Percentiles rank a stretch among this genome's conserved stretches.
Conservation (phyloP, 2,888 invertebrate species). For the Drosophila anomelani region DNA sequence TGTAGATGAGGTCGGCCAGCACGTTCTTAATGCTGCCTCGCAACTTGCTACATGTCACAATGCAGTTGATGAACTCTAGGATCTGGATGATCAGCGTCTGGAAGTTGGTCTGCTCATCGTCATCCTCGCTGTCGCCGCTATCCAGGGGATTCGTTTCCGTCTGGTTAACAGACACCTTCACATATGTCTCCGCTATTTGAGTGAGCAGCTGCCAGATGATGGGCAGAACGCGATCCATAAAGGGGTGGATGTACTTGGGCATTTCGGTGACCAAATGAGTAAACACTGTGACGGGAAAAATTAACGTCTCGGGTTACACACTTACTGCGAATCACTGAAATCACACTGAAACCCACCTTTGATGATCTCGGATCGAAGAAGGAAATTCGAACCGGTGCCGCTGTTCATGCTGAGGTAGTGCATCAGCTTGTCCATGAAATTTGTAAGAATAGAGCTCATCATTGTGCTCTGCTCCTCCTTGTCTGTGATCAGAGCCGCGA, state of each 20-base stretch:
- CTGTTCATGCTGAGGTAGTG: conserved; percentile 86
- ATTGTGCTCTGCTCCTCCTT: conserved; percentile 87
- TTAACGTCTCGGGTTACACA: neutral
- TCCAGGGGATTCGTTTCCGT: conserved; percentile 85
- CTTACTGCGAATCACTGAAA: neutral
- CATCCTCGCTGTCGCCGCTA: conserved; percentile 86
- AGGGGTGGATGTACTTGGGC: conserved; percentile 87
- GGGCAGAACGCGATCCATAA: conserved; percentile 87
- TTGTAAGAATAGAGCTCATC: conserved; percentile 88
- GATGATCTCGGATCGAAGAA: conserved; percentile 88
- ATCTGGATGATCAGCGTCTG: conserved; percentile 88
- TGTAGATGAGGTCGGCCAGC: conserved; percentile 88
- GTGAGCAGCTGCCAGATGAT: conserved; percentile 89
- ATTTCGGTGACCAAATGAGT: conserved; percentile 87
- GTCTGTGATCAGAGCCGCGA: conserved; percentile 81
- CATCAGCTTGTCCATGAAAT: conserved; percentile 88
- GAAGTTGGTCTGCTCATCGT: conserved; percentile 88
- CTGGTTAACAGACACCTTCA: conserved; percentile 87
- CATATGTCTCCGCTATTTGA: conserved; percentile 88
- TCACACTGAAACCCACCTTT: conserved; percentile 83
- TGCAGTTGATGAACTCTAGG: conserved; percentile 88
- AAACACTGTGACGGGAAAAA: conserved; percentile 75
- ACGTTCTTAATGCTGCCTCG: conserved; percentile 87
- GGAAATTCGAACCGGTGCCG: conserved; percentile 86
- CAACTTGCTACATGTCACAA: conserved; percentile 87